Evolutionary conservation across 2,113 vertebrate genomes (phyloP), one percentile per base, ranked within the genome.

Genomic region (Rhipidura dahli): DNA sequence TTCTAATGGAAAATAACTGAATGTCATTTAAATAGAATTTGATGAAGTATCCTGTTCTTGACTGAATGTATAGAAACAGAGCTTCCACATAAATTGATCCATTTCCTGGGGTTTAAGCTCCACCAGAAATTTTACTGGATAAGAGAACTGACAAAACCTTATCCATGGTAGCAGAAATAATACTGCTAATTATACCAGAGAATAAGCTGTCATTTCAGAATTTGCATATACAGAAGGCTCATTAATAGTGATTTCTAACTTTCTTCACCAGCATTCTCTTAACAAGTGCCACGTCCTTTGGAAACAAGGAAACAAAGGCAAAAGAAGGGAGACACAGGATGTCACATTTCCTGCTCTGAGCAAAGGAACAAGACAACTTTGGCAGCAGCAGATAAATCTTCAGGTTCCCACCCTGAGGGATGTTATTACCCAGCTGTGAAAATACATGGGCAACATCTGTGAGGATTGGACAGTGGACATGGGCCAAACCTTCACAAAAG

Each of bases 211-310:
- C 44, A 35, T 56, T 89, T 91, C 31, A 66, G 20, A 83, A 96
- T 94, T 91, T 96, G 68, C 81, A 70, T 86, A 69, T 78, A 68
- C 66, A 94, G 64, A 54, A 83, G 27, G 26, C 37, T 94, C 85
- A 91, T 79, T 92, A 90, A 75, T 51, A 75, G 30, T 49, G 30
- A 86, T 90, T 70, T 66, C 39, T 75, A 79, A 79, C 63, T 91
- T 84, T 44, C 54, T 54, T 95, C 95, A 84, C 77, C 53, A 87
- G 17, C 65, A 13, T 72, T 71, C n/a, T 54, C 50, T 59, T 63
- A 83, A 79, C 24, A 69, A 93, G 59, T 81, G 61, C 51, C 35
- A 19, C 18, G 11, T 33, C 66, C 91, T 89, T 59, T 21, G 28
- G 61, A 93, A 95, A 66, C 35, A 81, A 79, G 64, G 47, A 86